These are phyloP conservation scores for Ctenosaura bakeri DNA, from an alignment of 2,797 vertebrate genomes.

Conservation along the genomic window DNA sequence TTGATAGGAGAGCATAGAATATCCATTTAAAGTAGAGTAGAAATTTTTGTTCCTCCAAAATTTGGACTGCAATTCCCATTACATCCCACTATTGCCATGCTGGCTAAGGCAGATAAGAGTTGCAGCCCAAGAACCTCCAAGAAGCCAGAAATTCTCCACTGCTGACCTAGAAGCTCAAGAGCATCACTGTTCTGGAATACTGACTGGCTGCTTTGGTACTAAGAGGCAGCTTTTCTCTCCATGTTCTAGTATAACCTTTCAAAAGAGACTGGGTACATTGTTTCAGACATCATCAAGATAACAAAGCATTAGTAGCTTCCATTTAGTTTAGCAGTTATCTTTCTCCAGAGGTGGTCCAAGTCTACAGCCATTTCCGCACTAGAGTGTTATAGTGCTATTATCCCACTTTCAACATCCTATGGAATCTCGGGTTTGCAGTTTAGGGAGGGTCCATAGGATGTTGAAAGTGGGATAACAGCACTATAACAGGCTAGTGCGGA, in stretches of 20 bases:
- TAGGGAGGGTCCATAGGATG: too few species aligned
- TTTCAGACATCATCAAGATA: neutral
- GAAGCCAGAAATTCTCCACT: neutral
- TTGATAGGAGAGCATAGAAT: neutral
- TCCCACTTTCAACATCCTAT: too few species aligned
- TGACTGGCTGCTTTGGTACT: neutral
- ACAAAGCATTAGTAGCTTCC: neutral
- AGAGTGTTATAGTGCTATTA: too few species aligned
- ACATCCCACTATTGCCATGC: too few species aligned
- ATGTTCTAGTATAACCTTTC: neutral
- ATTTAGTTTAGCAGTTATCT: neutral
- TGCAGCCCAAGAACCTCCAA: too few species aligned
- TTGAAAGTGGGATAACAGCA: too few species aligned
- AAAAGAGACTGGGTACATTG: neutral
- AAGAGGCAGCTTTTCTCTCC: neutral
- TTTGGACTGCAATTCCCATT: too few species aligned
- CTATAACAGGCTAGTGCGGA: too few species aligned
- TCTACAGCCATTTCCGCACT: too few species aligned
- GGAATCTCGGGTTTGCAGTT: too few species aligned
- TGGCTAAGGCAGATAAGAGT: too few species aligned
- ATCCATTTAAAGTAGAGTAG: neutral
- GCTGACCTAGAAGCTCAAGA: neutral
- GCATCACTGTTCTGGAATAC: neutral
- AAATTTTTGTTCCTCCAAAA: neutral
- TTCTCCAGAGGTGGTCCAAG: too few species aligned